Evolutionary conservation across 2,888 invertebrate species (phyloP), one percentile per base, ranked within the genome.

Genomic region (Odontocolon sp.): DNA sequence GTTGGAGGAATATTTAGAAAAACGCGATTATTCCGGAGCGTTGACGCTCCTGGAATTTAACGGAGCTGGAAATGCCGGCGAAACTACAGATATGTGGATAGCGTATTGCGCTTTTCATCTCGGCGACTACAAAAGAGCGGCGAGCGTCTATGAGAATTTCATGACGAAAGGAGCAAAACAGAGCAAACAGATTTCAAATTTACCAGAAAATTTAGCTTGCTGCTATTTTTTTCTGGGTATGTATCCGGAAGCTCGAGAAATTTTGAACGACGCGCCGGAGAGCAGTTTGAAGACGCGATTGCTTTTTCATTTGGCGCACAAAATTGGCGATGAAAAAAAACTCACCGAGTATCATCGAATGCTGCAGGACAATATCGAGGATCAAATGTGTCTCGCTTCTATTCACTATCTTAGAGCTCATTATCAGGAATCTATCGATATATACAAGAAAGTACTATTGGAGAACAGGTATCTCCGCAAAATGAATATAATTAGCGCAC

Each of bases 381-480:
- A 99, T 92, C 98, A 99, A 90, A 92, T 99, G 38, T 97, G 98
- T 84, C 91, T 99, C 66, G 99, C 99, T 0, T 97, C 99, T 0
- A 96, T 99, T 81, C 99, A 99, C 89, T 99, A 98, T 88, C 92
- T 99, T 68, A 93, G 99, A 66, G 96, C 97, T 3, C 99, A 99
- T 91, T 99, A 99, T 89, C 98, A 99, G 89, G 99, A 99, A 90
- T 99, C 99, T 50, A 98, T 99, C 77, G 99, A 99, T 89, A 97
- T 99, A 79, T 99, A 99, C 89, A 99, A 99, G 91, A 94, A 97
- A 75, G 93, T 99, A 64, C 92, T 99, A 9, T 91, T 98, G 18
- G 97, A 98, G 84, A 96, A 98, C 91, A 95, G 98, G 97, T 97
- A 90, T 81, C 9, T 3, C 2, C 31, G 4, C 36, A 2, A 33